Base-by-base conservation (phyloP, 2,113 vertebrate genomes). In the Stictonetta naevosa region DNA sequence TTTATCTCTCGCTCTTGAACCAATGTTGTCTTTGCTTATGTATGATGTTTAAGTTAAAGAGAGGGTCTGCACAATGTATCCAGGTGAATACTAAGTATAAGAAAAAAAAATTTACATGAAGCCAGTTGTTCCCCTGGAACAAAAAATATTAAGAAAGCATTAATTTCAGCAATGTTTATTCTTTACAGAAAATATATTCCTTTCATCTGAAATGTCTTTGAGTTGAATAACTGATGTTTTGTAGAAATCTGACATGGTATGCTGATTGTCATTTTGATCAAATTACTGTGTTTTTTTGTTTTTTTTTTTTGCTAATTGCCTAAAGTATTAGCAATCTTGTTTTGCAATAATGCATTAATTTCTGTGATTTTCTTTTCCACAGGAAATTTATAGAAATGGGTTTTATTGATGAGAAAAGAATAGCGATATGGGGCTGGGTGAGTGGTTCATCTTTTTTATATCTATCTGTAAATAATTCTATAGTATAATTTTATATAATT, bases 351-450 rank as follows among this genome's bases (percentile, higher is more conserved):
- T 96, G 64, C 44, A 73, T 96, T 95, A 78, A 90, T 95, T 94
- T 90, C 69, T 93, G 53, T 97, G 93, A 89, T 96, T 96, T 97
- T 92, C 59, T 92, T 98, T 97, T 90, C 73, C 64, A 75, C 92
- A 98, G 98, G 91, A 98, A 98, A 97, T 98, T 98, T 97, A 97
- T 98, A 97, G 97, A 98, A 97, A 98, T 98, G 98, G 98, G 98
- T 63, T 98, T 98, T 97, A 97, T 98, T 97, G 98, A 98, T 97
- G 98, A 98, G 93, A 98, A 97, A 88, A 97, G 98, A 97, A 96
- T 98, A 97, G 98, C 98, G 93, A 98, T 98, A 97, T 98, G 98
- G 98, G 98, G 98, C 79, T 98, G 98, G 98, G 98, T 98, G 97
- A 98, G 98, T 98, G 90, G 40, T 60, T 93, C 86, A 14, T 38